phyloP scores from a whole-genome alignment of 2,888 invertebrate genomes.

The Apodemia zela region DNA sequence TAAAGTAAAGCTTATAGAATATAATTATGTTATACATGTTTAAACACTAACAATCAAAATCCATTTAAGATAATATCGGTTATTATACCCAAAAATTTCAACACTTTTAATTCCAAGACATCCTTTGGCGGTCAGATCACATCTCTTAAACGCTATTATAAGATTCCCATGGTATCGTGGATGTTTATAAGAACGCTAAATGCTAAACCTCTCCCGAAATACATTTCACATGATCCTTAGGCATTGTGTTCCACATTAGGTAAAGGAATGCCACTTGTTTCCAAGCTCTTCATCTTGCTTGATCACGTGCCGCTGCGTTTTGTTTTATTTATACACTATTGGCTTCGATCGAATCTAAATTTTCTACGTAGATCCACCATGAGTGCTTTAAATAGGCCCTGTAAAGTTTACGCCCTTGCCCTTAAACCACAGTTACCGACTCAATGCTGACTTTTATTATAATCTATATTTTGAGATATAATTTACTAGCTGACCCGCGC shows the following conservation, averaged over 20 bases:
- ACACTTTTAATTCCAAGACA: background rate
- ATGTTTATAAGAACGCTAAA: conserved; percentile 5
- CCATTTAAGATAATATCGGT: background rate
- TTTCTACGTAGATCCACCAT: background rate
- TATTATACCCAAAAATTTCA: background rate
- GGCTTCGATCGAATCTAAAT: background rate
- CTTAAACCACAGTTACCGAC: background rate
- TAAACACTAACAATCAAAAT: no score
- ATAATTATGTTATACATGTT: no score
- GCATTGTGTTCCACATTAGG: conserved; percentile 77
- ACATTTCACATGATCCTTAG: conserved; percentile 20
- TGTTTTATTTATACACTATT: conserved; percentile 32
- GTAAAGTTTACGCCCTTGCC: no score
- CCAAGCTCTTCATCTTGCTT: conserved; percentile 53
- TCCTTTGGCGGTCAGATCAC: background rate
- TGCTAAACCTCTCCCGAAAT: conserved; percentile 1
- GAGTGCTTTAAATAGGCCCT: background rate
- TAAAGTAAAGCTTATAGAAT: no score
- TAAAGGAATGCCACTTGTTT: conserved; percentile 55
- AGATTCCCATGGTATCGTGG: background rate
- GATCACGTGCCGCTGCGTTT: conserved; percentile 45
- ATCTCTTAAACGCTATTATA: background rate
- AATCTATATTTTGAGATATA: no score
- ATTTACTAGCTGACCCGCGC: no score
- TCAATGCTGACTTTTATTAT: no score